Evolutionary conservation across 2,888 invertebrate species (phyloP).

Genomic region (Acrobasis suavella): DNA sequence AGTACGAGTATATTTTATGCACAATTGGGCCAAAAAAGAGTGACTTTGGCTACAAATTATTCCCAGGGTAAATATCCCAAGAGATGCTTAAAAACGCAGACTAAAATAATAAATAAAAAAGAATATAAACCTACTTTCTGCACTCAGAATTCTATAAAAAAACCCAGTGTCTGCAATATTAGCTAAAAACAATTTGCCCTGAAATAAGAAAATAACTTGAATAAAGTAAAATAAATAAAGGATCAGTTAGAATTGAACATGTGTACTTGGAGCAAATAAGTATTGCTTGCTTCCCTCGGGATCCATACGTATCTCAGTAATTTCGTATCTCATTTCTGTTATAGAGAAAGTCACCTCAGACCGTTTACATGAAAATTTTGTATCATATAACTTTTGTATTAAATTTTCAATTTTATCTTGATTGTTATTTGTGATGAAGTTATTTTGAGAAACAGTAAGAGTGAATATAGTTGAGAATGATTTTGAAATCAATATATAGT

Average conservation of each 20-base stretch:
- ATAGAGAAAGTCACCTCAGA: slow-evolving; percentile 11
- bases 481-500: too few species aligned
- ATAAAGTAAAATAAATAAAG: background rate
- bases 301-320: slow-evolving; percentile 1
- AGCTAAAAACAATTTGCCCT: background rate
- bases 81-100: too few species aligned
- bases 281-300: slow-evolving; percentile 11
- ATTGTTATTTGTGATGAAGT: background rate
- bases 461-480: too few species aligned
- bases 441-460: background rate
- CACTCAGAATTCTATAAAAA: background rate
- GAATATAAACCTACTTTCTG: too few species aligned
- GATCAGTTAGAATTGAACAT: slow-evolving; percentile 3
- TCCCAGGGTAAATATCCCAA: too few species aligned
- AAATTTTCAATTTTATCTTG: slow-evolving; percentile 1
- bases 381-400: slow-evolving; percentile 6
- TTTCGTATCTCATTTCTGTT: slow-evolving; percentile 7
- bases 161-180: background rate
- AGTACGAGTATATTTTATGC: too few species aligned
- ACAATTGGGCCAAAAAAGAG: too few species aligned
- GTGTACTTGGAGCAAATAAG: slow-evolving; percentile 1
- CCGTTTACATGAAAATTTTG: slow-evolving; percentile 10
- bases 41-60: too few species aligned
- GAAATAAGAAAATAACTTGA: background rate
- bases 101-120: too few species aligned